phyloP scores from a whole-genome alignment of 2,113 vertebrate species.

The Aleadryas rufinucha region DNA sequence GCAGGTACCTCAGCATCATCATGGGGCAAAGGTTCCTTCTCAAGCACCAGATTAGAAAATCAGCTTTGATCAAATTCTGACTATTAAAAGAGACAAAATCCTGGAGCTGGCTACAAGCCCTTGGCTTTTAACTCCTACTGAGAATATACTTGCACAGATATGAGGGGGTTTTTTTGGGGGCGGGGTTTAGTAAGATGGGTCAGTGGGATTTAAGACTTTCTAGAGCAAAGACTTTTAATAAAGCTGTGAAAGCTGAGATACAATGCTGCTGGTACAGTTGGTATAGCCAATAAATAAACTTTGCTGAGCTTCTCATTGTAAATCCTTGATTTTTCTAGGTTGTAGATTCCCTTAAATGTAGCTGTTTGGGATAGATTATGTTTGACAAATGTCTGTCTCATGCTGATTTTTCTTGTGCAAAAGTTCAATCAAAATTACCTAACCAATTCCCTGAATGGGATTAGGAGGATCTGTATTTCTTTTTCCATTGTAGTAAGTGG shows the following conservation, averaged over 20 bases:
- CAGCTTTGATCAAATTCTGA: not conserved
- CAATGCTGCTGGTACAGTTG: not conserved
- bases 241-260: not conserved
- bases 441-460: not conserved
- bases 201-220: not conserved
- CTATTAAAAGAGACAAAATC: not conserved
- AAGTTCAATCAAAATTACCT: not conserved
- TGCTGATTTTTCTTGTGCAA: not conserved
- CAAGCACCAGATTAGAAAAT: not conserved
- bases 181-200: not conserved
- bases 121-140: not conserved
- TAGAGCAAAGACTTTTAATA: not conserved
- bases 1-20: not conserved
- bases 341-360: not conserved
- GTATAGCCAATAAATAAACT: not conserved
- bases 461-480: not conserved
- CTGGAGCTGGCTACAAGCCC: not conserved
- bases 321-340: not conserved
- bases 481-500: not conserved
- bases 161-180: fast-evolving
- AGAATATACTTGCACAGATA: not conserved
- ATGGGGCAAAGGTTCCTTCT: not conserved
- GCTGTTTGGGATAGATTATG: not conserved
- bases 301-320: not conserved
- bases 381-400: not conserved